These are phyloP conservation scores for Crocidura indochinensis DNA, from an alignment of 2,797 vertebrate genomes.

Conservation along the genomic window DNA sequence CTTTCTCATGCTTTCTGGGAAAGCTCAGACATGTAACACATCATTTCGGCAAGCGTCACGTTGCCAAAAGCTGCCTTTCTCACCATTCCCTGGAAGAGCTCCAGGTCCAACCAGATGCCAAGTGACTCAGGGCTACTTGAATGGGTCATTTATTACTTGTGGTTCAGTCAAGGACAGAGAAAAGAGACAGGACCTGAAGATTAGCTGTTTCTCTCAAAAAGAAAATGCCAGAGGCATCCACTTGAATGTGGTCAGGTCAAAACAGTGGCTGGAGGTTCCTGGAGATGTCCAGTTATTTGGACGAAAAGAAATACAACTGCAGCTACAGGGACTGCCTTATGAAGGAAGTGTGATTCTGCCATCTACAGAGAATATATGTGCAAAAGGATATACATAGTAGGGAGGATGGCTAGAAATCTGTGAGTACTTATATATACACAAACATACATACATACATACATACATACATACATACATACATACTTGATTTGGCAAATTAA, in stretches of 20 bases:
- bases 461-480: neutral
- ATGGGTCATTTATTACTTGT: neutral
- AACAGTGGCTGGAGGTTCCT: conserved; percentile 13
- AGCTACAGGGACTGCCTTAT: neutral
- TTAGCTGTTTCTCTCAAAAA: neutral
- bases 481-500: no score
- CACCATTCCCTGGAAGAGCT: conserved; percentile 55
- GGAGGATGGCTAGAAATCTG: neutral
- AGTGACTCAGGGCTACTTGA: conserved; percentile 65
- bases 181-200: neutral
- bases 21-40: neutral
- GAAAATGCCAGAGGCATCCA: neutral
- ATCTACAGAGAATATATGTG: neutral
- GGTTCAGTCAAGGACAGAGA: neutral
- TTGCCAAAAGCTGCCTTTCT: conserved; percentile 55
- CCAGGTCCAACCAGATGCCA: neutral
- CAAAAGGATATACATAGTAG: neutral
- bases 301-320: neutral
- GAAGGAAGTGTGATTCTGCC: conserved; percentile 26
- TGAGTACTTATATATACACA: neutral
- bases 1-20: conserved; percentile 66
- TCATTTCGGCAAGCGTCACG: neutral
- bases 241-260: neutral
- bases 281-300: neutral
- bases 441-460: neutral